Conservation (phyloP, 2,113 vertebrate species). For the Origma solitaria region DNA sequence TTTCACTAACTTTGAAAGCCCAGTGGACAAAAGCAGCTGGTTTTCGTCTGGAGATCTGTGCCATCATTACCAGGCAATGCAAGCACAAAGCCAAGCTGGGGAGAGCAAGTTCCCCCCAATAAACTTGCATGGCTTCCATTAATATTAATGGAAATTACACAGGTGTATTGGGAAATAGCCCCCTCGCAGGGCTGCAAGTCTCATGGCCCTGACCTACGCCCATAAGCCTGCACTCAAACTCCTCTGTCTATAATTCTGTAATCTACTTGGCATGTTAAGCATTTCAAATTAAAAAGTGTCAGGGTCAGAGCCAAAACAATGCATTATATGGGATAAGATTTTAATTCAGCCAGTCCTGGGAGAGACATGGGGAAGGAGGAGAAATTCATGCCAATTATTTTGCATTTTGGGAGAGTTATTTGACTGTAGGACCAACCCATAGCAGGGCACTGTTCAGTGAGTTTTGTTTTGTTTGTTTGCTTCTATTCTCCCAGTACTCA, state of each 20-base stretch:
- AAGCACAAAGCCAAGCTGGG: not conserved
- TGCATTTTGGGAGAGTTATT: conserved; percentile 44
- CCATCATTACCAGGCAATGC: not conserved
- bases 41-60: not conserved
- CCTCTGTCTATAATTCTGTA: not conserved
- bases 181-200: not conserved
- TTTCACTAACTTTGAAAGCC: not conserved
- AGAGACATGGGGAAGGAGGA: not conserved
- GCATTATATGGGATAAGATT: conserved; percentile 15
- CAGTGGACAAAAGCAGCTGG: not conserved
- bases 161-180: not conserved
- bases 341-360: not conserved
- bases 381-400: conserved; percentile 1
- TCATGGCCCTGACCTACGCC: not conserved
- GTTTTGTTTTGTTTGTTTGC: conserved; percentile 29
- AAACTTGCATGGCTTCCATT: accelerated
- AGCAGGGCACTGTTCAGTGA: not conserved
- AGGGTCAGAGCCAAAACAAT: conserved; percentile 41
- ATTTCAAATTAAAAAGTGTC: conserved; percentile 37
- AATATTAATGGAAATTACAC: not conserved
- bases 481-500: conserved; percentile 40
- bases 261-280: conserved; percentile 27
- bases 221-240: not conserved
- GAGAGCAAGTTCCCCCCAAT: not conserved
- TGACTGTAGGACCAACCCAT: conserved; percentile 24